Evolutionary conservation across 2,113 vertebrate genomes (phyloP), one percentile per base, ranked within the genome.

Genomic region (Ammospiza caudacuta): DNA sequence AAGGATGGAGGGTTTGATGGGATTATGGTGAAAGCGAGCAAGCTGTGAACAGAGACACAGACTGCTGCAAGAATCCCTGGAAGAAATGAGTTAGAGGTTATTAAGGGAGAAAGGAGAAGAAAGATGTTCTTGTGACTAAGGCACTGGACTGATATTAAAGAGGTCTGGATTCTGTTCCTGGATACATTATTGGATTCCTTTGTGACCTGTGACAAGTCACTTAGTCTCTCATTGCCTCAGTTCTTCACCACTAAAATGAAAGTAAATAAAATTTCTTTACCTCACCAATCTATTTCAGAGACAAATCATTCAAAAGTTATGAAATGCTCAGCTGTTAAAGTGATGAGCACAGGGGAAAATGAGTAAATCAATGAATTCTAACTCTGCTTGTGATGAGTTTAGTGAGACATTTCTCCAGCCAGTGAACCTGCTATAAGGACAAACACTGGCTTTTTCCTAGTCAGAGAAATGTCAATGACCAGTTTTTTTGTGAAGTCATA

Each of bases 261-360:
- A 92, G 86, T 94, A 97, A 95, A 96, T 92, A 96, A 75, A 84
- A 86, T 95, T 92, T 87, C 69, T 93, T 93, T 93, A 82, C 86
- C 49, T 89, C 49, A 57, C 44, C 3, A 19, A 73, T 92, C 49
- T 93, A 49, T 92, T 95, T 92, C 66, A 61, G 80, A 84, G 76
- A 93, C 75, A 95, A 94, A 93, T 76, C 79, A 83, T 94, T 92
- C 83, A 89, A 55, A 93, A 95, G 77, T 92, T 96, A 89, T 90
- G 88, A 96, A 96, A 89, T 59, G n/a, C 41, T 96, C 88, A 79
- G 62, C 73, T 87, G 86, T 79, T 96, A 66, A 92, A 93, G 41
- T 82, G 75, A 73, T 51, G 74, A 95, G 86, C 66, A 52, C 46
- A 41, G 47, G 54, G 37, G 54, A 84, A 79, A 94, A 96, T 95